Evolutionary conservation across 2,888 invertebrate genomes (phyloP), one percentile per base, ranked within the genome.

Genomic region (Phymatocera aterrima): DNA sequence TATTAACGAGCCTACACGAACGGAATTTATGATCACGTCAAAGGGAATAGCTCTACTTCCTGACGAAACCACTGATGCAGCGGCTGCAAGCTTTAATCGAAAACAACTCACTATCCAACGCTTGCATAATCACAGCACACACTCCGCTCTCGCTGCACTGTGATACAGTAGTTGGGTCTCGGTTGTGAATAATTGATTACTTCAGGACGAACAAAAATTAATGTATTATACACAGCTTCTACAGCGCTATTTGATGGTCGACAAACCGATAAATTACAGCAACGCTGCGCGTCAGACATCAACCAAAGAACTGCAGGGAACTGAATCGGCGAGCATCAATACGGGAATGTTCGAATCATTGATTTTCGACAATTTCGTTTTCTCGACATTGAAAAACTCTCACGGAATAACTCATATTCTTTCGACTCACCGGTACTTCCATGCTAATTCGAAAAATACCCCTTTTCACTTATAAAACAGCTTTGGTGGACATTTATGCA

Each of bases 151-250:
- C n/a, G n/a, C n/a, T 18, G 34, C 15, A 46, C 43, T 43, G 28
- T 46, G 21, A 28, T 24, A 68, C 46, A 46, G 28, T 68, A 5
- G 15, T 68, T 68, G 8, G 46, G 24, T n/a, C 46, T 40, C 28
- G 24, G 15, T 6, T 18, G 12, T 18, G 24, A 68, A 68, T 46
- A 68, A 68, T 68, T 68, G 28, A 68, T 68, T 68, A 31, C 68
- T 68, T 46, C 8, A 10, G 43, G 28, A 68, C 68, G 28, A 24
- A 68, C 21, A 68, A 68, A n/a, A 43, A 46, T 46, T 15, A 28
- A 28, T 43, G 28, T 68, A 43, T 18, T 43, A 2, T 28, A 8
- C 6, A 68, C 18, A 8, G 46, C 18, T 10, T 28, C 61, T n/a
- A n/a, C n/a, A 68, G 21, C 10, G 68, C 15, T 24, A 68, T 21